Conservation (phyloP, 2,113 vertebrate genomes). For the Hippocampus mohnikei region DNA sequence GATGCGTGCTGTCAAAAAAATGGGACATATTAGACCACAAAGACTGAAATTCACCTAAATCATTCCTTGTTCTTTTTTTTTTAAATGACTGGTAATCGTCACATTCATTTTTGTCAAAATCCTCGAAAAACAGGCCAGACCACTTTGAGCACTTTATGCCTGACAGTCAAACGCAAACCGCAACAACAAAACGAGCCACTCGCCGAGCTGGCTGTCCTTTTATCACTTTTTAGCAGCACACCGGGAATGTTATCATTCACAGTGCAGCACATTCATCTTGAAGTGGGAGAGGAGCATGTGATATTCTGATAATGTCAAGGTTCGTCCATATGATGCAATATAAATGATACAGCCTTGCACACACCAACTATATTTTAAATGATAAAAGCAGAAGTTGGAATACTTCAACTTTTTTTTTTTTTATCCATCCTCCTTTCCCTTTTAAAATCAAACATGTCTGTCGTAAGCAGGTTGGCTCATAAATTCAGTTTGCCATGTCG, state of each 20-base stretch:
- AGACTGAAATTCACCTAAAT: background rate
- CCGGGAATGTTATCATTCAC: slow-evolving; percentile 11
- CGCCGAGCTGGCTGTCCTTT: background rate
- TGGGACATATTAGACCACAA: too few species aligned
- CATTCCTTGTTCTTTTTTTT: background rate
- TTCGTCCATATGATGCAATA: slow-evolving; percentile 7
- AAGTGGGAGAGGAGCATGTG: background rate
- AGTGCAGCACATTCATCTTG: background rate
- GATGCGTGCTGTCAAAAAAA: background rate
- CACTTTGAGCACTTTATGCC: background rate
- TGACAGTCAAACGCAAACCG: background rate
- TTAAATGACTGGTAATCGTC: background rate
- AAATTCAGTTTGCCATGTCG: slow-evolving; percentile 99
- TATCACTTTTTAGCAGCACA: background rate
- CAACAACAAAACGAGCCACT: background rate
- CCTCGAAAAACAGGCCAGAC: background rate
- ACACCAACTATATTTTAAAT: background rate
- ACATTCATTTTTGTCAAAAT: background rate
- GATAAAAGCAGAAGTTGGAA: slow-evolving; percentile 37
- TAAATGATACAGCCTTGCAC: background rate
- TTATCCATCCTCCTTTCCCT: slow-evolving; percentile 49
- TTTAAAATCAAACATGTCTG: slow-evolving; percentile 78
- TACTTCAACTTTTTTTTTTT: slow-evolving; percentile 27
- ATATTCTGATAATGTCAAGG: slow-evolving; percentile 6
- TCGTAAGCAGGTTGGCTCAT: slow-evolving; percentile 92